Percentiles rank a stretch among this genome's conserved stretches.
Evolutionary conservation across 2,797 vertebrate genomes (phyloP).

Genomic region (Holocentrus rufus): DNA sequence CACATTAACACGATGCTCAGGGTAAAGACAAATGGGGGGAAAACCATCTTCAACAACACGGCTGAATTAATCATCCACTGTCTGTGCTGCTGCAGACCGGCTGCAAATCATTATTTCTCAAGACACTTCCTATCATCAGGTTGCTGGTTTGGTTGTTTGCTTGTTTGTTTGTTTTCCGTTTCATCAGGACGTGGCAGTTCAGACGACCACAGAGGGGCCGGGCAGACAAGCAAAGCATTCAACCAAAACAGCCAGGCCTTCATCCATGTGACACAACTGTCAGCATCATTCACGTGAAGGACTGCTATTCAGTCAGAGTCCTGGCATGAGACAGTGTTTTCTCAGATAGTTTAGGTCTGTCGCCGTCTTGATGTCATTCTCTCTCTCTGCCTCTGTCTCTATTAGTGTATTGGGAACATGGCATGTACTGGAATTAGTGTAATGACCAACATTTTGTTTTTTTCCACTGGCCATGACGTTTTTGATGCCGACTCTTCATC

Average conservation of each 20-base stretch:
- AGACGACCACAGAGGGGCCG: not conserved
- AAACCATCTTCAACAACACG: not conserved
- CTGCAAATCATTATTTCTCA: not conserved
- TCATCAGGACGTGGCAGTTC: not conserved
- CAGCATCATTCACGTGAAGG: slow-evolving; percentile 16
- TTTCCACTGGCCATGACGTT: not conserved
- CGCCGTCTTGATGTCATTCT: not conserved
- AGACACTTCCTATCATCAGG: not conserved
- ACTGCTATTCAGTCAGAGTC: slow-evolving; percentile 1
- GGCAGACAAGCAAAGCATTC: slow-evolving; percentile 14
- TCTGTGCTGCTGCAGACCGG: not conserved
- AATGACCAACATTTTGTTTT: not conserved
- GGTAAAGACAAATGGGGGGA: too few relatives aligned
- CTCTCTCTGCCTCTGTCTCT: not conserved
- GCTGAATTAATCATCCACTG: not conserved
- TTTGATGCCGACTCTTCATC: slow-evolving; percentile 3
- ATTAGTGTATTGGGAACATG: not conserved
- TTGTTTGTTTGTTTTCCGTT: not conserved
- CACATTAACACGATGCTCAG: too few relatives aligned
- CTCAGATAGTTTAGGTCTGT: not conserved
- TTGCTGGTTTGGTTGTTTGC: not conserved
- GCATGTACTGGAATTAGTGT: not conserved
- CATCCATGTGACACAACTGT: slow-evolving; percentile 25
- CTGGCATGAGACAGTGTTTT: not conserved
- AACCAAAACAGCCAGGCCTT: slow-evolving; percentile 18